Base-by-base conservation (phyloP, 2,888 invertebrate species). In the Netelia melanura region DNA sequence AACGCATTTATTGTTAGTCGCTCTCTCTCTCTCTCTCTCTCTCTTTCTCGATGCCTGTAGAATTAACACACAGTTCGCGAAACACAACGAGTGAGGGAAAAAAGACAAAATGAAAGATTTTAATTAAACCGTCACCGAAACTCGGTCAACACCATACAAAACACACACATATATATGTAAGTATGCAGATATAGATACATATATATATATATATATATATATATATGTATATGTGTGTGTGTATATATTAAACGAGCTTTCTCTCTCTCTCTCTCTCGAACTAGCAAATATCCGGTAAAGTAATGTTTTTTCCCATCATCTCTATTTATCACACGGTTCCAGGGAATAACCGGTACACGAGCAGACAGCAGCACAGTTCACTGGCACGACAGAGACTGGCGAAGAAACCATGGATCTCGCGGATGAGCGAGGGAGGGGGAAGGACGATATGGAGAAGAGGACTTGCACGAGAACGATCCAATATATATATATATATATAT, bases 111-210 rank as follows among this genome's bases (percentile, higher is more conserved):
- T 61, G 25, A 52, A 11, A 61, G 14, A 61, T 11, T 43, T 10
- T 11, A 23, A 21, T 44, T n/a, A 48, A 52, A 48, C 48, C 48
- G 48, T 48, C 14, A 9, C 10, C 58, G 43, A 71, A 76, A 79
- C 71, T 72, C 71, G 71, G 78, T 71, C 70, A 77, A 52, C 48
- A 30, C 30, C 30, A 30, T 30, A 30, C 17, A 17, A 17, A 17
- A 17, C 17, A 17, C 17, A 17, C 17, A 17, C 0, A 17, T 17
- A 17, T 30, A 30, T 3, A 30, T 3, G 3, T 30, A 17, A 17
- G 17, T 17, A 17, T 17, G 17, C 0, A 17, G 17, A 17, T 17
- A 17, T 17, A 17, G 17, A 30, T 30, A 30, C 3, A 30, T 5
- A 30, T 30, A 5, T 30, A 5, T 30, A 30, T 30, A 30, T 3